Evolutionary conservation across 1,140 invertebrate species (phyloP).

Genomic region (Polyergus mexicanus): DNA sequence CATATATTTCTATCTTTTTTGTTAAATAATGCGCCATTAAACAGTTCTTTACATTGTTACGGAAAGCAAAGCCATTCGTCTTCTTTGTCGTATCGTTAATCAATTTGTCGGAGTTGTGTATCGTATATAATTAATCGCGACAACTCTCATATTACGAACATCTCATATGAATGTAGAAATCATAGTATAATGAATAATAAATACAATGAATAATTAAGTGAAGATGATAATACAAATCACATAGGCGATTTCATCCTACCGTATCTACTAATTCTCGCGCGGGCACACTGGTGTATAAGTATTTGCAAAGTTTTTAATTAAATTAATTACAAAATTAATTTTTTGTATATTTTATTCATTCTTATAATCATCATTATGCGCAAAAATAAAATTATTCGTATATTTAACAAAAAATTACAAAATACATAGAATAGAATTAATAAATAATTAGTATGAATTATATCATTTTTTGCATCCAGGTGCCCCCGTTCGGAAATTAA

Average conservation of each 20-base stretch:
- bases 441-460: constrained; percentile 13
- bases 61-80: constrained; percentile 2
- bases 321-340: neutral
- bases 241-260: constrained; percentile 32
- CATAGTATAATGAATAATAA: constrained; percentile 39
- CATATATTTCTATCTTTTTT: constrained; percentile 24
- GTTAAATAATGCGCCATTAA: neutral
- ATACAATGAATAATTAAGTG: constrained; percentile 50
- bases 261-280: constrained; percentile 3
- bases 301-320: neutral
- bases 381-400: neutral
- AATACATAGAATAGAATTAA: neutral
- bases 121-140: constrained; percentile 35
- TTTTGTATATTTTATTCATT: neutral
- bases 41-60: constrained; percentile 6
- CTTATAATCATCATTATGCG: neutral
- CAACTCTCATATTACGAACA: constrained; percentile 17
- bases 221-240: constrained; percentile 47
- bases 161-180: constrained; percentile 33
- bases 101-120: neutral
- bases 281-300: neutral
- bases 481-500: constrained; percentile 7
- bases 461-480: neutral
- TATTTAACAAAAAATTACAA: neutral
- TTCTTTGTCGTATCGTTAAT: constrained; percentile 13